Percentiles rank a stretch among this genome's conserved stretches.
Conservation (phyloP, 2,888 invertebrate species). For the Asteroscopus sphinx region DNA sequence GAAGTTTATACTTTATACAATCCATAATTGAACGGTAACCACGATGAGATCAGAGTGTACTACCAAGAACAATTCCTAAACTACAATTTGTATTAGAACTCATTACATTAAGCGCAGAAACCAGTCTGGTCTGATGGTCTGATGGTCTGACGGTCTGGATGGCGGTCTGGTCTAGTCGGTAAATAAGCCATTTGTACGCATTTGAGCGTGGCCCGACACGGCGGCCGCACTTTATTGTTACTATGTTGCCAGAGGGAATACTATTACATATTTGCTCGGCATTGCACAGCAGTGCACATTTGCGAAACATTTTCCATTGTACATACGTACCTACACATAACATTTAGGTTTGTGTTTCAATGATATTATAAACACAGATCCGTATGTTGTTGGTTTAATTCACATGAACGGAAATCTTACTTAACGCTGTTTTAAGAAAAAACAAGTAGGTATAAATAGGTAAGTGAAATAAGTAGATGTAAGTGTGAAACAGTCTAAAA, state of each 20-base stretch:
- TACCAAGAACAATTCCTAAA: slow-evolving; percentile 10
- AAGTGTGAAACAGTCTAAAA: too few species aligned
- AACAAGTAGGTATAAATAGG: too few species aligned
- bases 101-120: slow-evolving; percentile 20
- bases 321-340: background rate
- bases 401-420: too few species aligned
- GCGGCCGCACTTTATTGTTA: slow-evolving; percentile 28
- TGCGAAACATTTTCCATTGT: slow-evolving; percentile 10
- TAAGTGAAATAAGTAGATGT: too few species aligned
- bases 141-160: slow-evolving; percentile 5
- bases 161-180: slow-evolving; percentile 8
- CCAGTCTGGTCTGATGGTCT: background rate
- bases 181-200: slow-evolving; percentile 38
- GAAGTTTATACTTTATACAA: background rate
- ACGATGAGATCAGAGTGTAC: slow-evolving; percentile 14
- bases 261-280: slow-evolving; percentile 7
- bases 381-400: too few species aligned
- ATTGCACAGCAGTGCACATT: slow-evolving; percentile 3
- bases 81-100: slow-evolving; percentile 16
- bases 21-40: background rate
- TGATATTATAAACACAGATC: too few species aligned
- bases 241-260: slow-evolving; percentile 5
- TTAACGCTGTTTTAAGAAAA: too few species aligned
- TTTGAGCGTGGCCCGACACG: slow-evolving; percentile 15
- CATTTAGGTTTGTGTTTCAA: background rate